Base-by-base conservation (phyloP, 2,113 vertebrate genomes). In the Nycticryphes semicollaris region DNA sequence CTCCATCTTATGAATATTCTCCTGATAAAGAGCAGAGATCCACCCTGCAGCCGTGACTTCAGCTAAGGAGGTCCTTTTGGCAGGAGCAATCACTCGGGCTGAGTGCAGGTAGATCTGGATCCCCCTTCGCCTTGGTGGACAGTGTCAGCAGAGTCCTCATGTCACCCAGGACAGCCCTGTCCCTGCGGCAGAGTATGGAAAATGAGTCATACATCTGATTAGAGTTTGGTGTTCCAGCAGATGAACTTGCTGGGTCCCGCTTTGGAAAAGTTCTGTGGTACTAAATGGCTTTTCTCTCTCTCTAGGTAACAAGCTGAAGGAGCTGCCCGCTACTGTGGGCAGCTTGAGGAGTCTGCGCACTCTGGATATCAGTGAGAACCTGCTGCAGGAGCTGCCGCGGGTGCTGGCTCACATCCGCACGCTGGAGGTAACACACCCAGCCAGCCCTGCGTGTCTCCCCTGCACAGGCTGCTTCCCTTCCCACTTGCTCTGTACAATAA, bases 341-440 rank as follows among this genome's bases (percentile, higher is more conserved):
- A 95, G 98, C n/a, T 89, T 99, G 96, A 97, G 97, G 43, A 99
- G 99, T 89, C 90, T 99, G 62, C 98, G 98, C 1, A 98, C 98
- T 1, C 98, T 99, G 35, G 98, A 99, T 63, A 2, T 99, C 91
- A 98, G 99, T 4, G 98, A 98, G 54, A 99, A 99, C 8, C 57
- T 12, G 33, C 96, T 99, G 41, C 94, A n/a, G 63, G 97, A 98
- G 24, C 96, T 99, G 80, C 99, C 99, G 0, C 97, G 95, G 92
- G 72, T 53, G 11, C 95, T 99, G 96, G 99, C 98, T 4, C 96
- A 98, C 5, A 80, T 98, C 82, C 98, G 98, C 19, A 98, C 98
- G 0, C 97, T 99, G 33, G 98, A 99, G 98, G 99, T 99, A 56
- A 57, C 41, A 37, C 24, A 4, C 19, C 53, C 68, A 24, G 62